Conservation (phyloP, 2,113 vertebrate species). For the Perca flavescens region DNA sequence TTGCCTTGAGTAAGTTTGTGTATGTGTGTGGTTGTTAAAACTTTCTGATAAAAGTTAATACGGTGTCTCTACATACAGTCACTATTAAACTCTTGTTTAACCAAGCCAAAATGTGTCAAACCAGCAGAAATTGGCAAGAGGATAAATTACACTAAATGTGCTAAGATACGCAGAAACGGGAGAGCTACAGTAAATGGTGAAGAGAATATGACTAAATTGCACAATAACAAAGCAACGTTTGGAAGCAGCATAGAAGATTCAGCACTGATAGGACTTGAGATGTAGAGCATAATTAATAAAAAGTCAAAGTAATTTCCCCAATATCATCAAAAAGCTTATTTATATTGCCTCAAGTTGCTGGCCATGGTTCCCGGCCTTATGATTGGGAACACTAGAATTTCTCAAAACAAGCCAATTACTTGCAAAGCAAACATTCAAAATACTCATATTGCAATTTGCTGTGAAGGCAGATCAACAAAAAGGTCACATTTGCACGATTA, state of each 20-base stretch:
- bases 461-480: neutral
- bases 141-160: slow-evolving; percentile 20
- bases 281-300: slow-evolving; percentile 2
- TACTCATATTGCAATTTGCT: neutral
- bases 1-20: slow-evolving; percentile 40
- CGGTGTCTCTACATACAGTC: neutral
- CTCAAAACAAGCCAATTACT: neutral
- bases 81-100: slow-evolving; percentile 39
- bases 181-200: neutral
- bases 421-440: slow-evolving; percentile 5
- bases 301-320: slow-evolving; percentile 8
- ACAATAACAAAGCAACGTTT: neutral
- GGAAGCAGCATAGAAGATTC: neutral
- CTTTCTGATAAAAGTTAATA: slow-evolving; percentile 45
- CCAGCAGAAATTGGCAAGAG: slow-evolving; percentile 25
- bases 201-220: neutral
- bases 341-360: neutral
- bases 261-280: slow-evolving; percentile 1
- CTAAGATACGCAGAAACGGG: neutral
- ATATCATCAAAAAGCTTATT: slow-evolving; percentile 22
- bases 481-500: neutral
- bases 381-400: neutral
- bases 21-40: slow-evolving; percentile 22
- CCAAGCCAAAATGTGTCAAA: slow-evolving; percentile 24
- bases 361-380: neutral